Evolutionary conservation across 2,113 vertebrate genomes (phyloP).

Genomic region (Donacobius atricapilla): DNA sequence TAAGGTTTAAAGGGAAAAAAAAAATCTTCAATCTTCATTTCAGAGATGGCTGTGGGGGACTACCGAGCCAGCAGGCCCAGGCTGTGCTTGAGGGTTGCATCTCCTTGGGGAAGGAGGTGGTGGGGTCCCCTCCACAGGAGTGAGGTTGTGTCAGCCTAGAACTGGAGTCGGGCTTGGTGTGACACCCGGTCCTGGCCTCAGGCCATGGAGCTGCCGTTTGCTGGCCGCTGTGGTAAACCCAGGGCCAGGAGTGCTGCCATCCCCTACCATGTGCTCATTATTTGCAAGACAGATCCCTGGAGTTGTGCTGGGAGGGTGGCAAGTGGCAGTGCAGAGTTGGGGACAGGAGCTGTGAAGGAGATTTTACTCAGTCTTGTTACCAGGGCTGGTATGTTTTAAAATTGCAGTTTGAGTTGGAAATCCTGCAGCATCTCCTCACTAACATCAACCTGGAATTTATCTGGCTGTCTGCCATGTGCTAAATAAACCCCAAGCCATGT

Average conservation of each 20-base stretch:
- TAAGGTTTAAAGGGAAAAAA: neutral
- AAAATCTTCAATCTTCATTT: neutral
- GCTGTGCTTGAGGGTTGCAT: neutral
- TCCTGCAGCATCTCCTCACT: slow-evolving; percentile 33
- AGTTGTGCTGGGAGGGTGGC: neutral
- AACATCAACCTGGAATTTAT: slow-evolving; percentile 50
- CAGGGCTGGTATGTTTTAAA: neutral
- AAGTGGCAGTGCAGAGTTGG: neutral
- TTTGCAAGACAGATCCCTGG: neutral
- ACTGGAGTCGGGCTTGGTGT: neutral
- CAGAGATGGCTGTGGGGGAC: neutral
- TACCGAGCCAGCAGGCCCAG: neutral
- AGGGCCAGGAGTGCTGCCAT: neutral
- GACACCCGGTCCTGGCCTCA: neutral
- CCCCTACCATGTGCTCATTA: neutral
- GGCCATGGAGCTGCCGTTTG: neutral
- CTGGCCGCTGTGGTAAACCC: neutral
- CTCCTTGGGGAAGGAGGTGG: neutral
- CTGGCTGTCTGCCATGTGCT: slow-evolving; percentile 55
- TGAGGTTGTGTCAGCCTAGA: neutral
- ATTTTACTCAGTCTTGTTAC: neutral
- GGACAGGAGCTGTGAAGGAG: neutral
- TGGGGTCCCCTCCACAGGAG: neutral
- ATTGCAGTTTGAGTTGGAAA: slow-evolving; percentile 20
- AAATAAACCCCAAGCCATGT: slow-evolving; percentile 59